These are phyloP conservation scores for Oedothorax gibbosus DNA, from an alignment of 1,140 invertebrate genomes.

Conservation along the genomic window DNA sequence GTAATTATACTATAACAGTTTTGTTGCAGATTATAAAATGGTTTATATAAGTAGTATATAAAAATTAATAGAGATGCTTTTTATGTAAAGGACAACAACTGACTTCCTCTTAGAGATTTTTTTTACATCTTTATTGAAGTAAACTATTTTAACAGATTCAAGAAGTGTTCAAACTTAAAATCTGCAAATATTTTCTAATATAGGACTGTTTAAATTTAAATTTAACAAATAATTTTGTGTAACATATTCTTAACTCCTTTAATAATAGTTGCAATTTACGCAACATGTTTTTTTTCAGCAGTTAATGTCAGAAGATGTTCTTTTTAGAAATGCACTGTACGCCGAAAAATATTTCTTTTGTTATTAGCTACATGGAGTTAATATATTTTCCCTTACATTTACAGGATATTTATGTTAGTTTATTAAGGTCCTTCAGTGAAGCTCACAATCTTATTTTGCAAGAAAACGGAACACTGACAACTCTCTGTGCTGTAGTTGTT, in stretches of 20 bases:
- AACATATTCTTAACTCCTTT: background rate
- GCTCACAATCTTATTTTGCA: slow-evolving; percentile 89
- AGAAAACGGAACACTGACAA: slow-evolving; percentile 88
- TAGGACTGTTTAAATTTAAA: no score
- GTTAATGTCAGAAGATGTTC: background rate
- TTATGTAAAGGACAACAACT: no score
- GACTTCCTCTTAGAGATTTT: no score
- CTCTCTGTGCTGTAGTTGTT: slow-evolving; percentile 81
- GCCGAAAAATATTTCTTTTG: background rate
- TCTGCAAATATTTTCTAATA: no score
- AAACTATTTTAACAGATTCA: no score
- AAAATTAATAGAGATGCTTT: no score
- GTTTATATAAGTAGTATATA: no score
- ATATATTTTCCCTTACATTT: background rate
- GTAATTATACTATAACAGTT: no score
- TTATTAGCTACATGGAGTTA: background rate
- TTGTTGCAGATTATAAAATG: no score
- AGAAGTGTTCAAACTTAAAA: no score
- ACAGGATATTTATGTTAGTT: slow-evolving; percentile 83
- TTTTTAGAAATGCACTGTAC: background rate
- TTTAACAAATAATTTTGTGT: no score
- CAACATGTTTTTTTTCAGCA: background rate
- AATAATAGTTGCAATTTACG: background rate
- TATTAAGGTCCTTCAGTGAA: slow-evolving; percentile 86
- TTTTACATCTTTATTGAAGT: no score